These are phyloP conservation scores for Heliothis peltigera DNA, from an alignment of 2,888 invertebrate genomes.

Conservation along the genomic window DNA sequence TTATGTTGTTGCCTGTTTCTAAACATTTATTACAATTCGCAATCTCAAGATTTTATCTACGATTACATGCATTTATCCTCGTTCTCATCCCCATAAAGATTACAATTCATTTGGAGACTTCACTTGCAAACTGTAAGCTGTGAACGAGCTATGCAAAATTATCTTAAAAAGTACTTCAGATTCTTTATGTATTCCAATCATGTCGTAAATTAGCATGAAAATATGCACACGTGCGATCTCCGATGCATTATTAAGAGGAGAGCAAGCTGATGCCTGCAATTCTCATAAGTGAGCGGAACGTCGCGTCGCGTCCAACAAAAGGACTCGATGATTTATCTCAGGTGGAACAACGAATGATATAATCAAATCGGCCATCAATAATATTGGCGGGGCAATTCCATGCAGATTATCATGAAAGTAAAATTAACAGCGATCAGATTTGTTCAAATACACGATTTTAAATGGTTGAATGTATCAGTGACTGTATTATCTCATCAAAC, in stretches of 20 bases:
- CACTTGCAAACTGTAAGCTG: neutral
- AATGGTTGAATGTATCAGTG: slow-evolving; percentile 60
- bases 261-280: slow-evolving; percentile 50
- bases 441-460: slow-evolving; percentile 57
- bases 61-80: slow-evolving; percentile 4
- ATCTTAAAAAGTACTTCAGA: slow-evolving; percentile 17
- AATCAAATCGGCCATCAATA: slow-evolving; percentile 51
- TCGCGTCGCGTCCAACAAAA: slow-evolving; percentile 36
- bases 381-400: slow-evolving; percentile 41
- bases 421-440: slow-evolving; percentile 54
- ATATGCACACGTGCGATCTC: slow-evolving; percentile 53
- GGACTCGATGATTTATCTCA: slow-evolving; percentile 34
- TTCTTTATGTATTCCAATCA: slow-evolving; percentile 47
- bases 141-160: slow-evolving; percentile 11
- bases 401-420: slow-evolving; percentile 54
- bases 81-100: neutral
- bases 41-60: neutral
- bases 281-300: slow-evolving; percentile 42
- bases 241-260: slow-evolving; percentile 48
- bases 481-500: slow-evolving; percentile 70
- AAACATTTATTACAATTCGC: neutral
- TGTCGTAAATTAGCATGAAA: slow-evolving; percentile 50
- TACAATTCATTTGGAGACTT: neutral
- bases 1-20: neutral
- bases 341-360: slow-evolving; percentile 35